Percentiles rank a stretch among this genome's conserved stretches.
Conservation (phyloP, 2,113 vertebrate genomes). For the Anarrhichthys ocellatus region DNA sequence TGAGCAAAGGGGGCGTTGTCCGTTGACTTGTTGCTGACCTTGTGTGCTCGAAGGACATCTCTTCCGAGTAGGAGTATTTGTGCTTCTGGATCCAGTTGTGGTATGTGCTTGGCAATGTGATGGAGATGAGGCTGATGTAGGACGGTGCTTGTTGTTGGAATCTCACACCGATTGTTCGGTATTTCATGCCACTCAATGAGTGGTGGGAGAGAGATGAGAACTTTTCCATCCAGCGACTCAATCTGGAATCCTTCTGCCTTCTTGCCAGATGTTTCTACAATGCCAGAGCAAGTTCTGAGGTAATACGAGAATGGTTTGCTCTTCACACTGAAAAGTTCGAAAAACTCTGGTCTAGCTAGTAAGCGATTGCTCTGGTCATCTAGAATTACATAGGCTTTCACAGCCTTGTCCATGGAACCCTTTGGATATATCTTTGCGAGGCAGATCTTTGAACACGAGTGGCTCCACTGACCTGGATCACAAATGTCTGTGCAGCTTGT, state of each 20-base stretch:
- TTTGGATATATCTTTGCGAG: too few relatives aligned
- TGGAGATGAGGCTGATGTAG: slow-evolving; percentile 31
- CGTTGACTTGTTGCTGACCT: slow-evolving; percentile 40
- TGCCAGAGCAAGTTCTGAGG: slow-evolving; percentile 4
- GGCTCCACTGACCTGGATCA: too few relatives aligned
- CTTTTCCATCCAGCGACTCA: neutral
- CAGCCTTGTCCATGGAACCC: too few relatives aligned
- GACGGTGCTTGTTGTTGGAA: slow-evolving; percentile 10
- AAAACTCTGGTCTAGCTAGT: neutral
- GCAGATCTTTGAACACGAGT: too few relatives aligned
- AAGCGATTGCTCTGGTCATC: slow-evolving; percentile 21
- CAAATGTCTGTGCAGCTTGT: too few relatives aligned
- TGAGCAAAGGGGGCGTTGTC: slow-evolving; percentile 31
- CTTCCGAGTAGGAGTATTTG: slow-evolving; percentile 7
- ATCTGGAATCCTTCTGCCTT: slow-evolving; percentile 10
- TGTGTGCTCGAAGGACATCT: slow-evolving; percentile 36
- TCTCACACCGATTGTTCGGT: neutral
- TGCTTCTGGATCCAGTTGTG: neutral
- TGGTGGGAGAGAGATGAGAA: slow-evolving; percentile 6
- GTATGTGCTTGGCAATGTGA: slow-evolving; percentile 8
- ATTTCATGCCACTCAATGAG: slow-evolving; percentile 25
- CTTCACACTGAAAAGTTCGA: neutral
- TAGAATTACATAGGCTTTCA: slow-evolving; percentile 7
- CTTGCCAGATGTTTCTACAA: neutral
- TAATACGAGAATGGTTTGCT: neutral